Base-by-base conservation (phyloP, 1,140 invertebrate species). In the Aphaenogaster rudis region DNA sequence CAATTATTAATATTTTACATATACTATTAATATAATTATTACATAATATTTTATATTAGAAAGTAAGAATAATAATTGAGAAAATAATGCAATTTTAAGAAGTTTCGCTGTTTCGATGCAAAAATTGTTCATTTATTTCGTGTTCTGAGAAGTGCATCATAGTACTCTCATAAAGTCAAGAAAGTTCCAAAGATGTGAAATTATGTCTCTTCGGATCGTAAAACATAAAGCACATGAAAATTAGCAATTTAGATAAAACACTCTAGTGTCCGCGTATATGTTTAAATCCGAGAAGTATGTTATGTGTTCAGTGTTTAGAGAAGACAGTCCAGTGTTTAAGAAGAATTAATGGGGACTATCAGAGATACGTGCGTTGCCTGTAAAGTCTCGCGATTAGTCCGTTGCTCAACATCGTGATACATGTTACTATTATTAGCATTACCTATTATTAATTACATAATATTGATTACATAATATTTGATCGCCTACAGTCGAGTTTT, bases 361-460 rank as follows among this genome's bases (percentile, higher is more conserved):
- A n/a, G 2, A n/a, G 2, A 57, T 17, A 61, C n/a, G 11, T 28
- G 36, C 13, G 21, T 57, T 45, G 11, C 21, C 8, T 45, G 1
- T 59, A 50, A 82, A 82, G 36, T 61, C 0, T 72, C 67, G 0
- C 52, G 3, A 59, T 59, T 45, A 72, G 1, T 13, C 9, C 7
- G 2, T 82, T 74, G 17, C 15, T 72, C 7, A 82, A 84, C 4
- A 17, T 74, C 48, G 7, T 39, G 13, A 59, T 72, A 11, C 54
- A 54, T 57, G 39, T 72, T 74, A 74, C 39, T 33, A 81, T 50
- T 82, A 59, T 72, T 82, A 80, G 0, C n/a, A 28, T 13, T 28
- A 3, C 13, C 48, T 61, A 42, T 82, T 74, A 82, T 84, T 76
- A 84, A 84, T 84, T 84, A 39, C 28, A 28, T 84, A 74, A 84